Conservation (phyloP, 2,888 invertebrate species). For the Cerastis rubricosa region DNA sequence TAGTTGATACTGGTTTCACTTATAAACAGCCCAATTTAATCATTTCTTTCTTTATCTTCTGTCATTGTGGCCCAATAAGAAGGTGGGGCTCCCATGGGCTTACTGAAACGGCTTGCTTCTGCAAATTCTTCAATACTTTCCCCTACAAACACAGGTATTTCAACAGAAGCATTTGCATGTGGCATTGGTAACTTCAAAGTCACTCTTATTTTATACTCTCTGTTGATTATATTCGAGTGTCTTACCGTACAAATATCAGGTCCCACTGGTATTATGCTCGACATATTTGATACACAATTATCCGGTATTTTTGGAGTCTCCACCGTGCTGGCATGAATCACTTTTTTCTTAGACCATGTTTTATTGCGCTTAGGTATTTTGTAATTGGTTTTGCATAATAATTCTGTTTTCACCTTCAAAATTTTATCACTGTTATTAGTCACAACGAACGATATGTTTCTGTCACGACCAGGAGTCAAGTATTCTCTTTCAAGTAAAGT, state of each 20-base stretch:
- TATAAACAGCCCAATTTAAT: background rate
- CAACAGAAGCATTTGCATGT: constrained; percentile 33
- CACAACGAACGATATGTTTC: constrained; percentile 18
- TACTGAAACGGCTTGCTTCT: background rate
- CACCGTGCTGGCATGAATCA: constrained; percentile 14
- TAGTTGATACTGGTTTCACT: too few relatives aligned
- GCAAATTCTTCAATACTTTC: constrained; percentile 3
- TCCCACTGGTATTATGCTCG: background rate
- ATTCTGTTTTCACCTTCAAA: constrained; percentile 30
- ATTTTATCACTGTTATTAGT: constrained; percentile 27
- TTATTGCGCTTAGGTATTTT: background rate
- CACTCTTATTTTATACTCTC: constrained; percentile 44
- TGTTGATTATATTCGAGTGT: constrained; percentile 35
- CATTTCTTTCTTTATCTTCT: constrained; percentile 1
- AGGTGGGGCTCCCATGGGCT: background rate
- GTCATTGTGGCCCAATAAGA: constrained; percentile 26
- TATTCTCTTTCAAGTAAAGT: constrained; percentile 35
- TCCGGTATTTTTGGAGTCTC: constrained; percentile 29
- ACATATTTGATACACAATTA: constrained; percentile 21
- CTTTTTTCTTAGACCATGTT: constrained; percentile 1
- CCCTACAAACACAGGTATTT: constrained; percentile 50
- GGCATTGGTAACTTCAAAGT: constrained; percentile 49
- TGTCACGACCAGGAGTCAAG: constrained; percentile 6
- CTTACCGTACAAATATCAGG: constrained; percentile 34
- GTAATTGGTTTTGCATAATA: constrained; percentile 12